Evolutionary conservation across 2,797 vertebrate species (phyloP), one percentile per base, ranked within the genome.

Genomic region (Synaphobranchus kaupii): DNA sequence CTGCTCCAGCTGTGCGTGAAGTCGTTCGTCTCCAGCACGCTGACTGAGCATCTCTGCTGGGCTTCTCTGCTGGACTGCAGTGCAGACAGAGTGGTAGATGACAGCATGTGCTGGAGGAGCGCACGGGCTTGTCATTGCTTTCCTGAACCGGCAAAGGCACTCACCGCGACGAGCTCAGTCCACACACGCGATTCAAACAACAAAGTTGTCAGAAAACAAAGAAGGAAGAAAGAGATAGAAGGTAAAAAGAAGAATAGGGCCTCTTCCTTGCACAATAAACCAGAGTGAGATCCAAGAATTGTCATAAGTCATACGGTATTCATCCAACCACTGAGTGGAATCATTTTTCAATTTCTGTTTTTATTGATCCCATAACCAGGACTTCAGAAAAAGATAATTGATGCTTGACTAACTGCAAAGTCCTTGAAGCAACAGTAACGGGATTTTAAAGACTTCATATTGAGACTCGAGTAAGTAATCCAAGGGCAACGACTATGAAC

Each of bases 401-500:
- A 84, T 87, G 60, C 73, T 76, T 34, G 44, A 44, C 73, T 34
- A 76, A 76, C 31, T 76, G 73, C 4, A 76, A 13, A 20, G 34
- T 44, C 73, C 39, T 76, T 76, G 39, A 76, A 76, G 73, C 34
- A 44, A 44, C 39, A 34, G 73, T 76, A 76, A 76, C 73, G 15
- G 17, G 28, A 20, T 52, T 87, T 44, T 68, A 47, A 87, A 84
- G 15, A 44, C 39, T 85, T 20, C 56, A 20, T 76, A 15, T 73
- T 22, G 44, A 39, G 71, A 76, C 31, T 34, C n/a, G 78, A 6
- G 83, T 89, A 89, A 86, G 90, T 85, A 88, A 93, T 92, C 94
- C 92, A 94, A 93, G 92, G 93, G 20, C 50, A 56, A n/a, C 2
- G 60, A 13, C 88, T 93, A 85, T 93, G 94, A 92, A 92, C 91